Evolutionary conservation across 2,888 invertebrate species (phyloP).

Genomic region (Andricus quercusramuli): DNA sequence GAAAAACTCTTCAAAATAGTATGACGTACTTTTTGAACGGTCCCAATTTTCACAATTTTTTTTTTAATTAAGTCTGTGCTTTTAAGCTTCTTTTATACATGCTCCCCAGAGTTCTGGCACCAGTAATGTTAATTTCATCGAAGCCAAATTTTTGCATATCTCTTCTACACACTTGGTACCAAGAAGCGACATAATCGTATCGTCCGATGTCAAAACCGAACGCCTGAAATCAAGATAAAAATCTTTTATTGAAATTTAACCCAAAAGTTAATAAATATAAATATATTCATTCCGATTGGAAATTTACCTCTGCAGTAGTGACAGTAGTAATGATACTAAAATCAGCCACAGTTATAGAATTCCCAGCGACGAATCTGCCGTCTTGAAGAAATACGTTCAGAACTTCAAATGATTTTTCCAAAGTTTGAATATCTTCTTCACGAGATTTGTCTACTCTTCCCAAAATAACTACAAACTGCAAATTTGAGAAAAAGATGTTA

Average conservation of each 20-base stretch:
- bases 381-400: slow-evolving; percentile 82
- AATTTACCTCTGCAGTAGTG: slow-evolving; percentile 58
- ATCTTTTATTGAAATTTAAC: neutral
- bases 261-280: too few relatives aligned
- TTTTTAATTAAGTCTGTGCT: slow-evolving; percentile 31
- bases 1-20: too few relatives aligned
- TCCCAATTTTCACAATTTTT: too few relatives aligned
- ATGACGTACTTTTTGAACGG: too few relatives aligned
- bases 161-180: slow-evolving; percentile 85
- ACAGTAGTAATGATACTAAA: slow-evolving; percentile 83
- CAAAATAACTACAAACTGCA: slow-evolving; percentile 83
- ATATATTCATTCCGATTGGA: neutral
- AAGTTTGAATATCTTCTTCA: slow-evolving; percentile 70
- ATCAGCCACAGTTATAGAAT: slow-evolving; percentile 86
- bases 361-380: slow-evolving; percentile 84
- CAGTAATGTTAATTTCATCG: slow-evolving; percentile 78
- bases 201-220: slow-evolving; percentile 81
- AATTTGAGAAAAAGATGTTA: neutral
- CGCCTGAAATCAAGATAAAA: slow-evolving; percentile 74
- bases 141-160: slow-evolving; percentile 85
- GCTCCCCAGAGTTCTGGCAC: slow-evolving; percentile 62
- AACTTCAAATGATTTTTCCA: slow-evolving; percentile 82
- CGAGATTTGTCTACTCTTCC: slow-evolving; percentile 67
- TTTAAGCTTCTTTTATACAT: slow-evolving; percentile 63
- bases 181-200: slow-evolving; percentile 82